A percentile compares a stretch with the other conserved stretches of the same genome.
Evolutionary conservation across 1,140 invertebrate genomes (phyloP).

Genomic region (Microvelia longipes): DNA sequence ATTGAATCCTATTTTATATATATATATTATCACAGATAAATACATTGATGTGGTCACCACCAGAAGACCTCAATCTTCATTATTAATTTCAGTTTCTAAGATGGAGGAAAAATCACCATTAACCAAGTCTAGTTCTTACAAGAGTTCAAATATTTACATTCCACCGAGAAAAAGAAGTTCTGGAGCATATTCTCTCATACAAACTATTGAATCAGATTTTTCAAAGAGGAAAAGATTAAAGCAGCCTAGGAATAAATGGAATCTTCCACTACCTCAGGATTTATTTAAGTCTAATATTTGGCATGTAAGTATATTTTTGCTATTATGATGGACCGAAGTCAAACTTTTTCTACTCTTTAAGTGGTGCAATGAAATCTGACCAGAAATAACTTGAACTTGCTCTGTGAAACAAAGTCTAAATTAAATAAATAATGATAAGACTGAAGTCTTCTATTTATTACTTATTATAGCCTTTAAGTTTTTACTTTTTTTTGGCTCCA

Average conservation of each 20-base stretch:
- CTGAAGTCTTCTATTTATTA: not conserved
- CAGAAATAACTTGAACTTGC: not conserved
- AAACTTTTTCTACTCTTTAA: not conserved
- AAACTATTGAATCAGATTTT: not conserved
- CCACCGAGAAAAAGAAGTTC: too few species aligned
- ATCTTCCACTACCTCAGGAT: not conserved
- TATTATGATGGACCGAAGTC: not conserved
- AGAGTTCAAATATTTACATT: too few species aligned
- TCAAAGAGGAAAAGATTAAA: not conserved
- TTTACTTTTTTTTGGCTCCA: not conserved
- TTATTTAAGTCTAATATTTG: not conserved
- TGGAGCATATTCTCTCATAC: too few species aligned
- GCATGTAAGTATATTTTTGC: not conserved
- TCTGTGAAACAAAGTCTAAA: not conserved
- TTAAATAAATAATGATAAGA: not conserved
- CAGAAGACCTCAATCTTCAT: too few species aligned
- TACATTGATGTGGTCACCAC: too few species aligned
- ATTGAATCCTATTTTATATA: too few species aligned
- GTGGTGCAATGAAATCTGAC: not conserved
- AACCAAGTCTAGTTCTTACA: too few species aligned
- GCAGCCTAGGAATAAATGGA: not conserved
- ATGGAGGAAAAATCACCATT: too few species aligned
- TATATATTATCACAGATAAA: too few species aligned
- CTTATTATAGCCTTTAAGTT: not conserved
- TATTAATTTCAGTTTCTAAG: too few species aligned